Conservation (phyloP, 2,797 vertebrate species). For the Myotis vivesi region DNA sequence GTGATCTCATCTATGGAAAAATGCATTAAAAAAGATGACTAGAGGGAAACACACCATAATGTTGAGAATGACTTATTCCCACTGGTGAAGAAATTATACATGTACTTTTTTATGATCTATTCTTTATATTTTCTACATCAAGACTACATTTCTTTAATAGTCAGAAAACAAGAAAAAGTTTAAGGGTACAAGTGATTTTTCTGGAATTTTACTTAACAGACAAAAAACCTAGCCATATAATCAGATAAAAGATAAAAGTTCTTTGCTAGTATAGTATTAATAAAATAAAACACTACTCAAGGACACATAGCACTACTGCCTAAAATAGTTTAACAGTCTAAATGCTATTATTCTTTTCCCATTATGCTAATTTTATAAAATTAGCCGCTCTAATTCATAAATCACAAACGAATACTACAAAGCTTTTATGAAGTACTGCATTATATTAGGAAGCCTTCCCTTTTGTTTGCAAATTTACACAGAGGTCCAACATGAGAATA, state of each 20-base stretch:
- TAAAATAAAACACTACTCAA: conserved; percentile 58
- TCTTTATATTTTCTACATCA: conserved; percentile 25
- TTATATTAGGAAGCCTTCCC: conserved; percentile 50
- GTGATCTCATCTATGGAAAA: conserved; percentile 1
- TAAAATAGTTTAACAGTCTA: conserved; percentile 69
- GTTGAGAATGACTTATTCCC: conserved; percentile 14
- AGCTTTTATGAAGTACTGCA: conserved; percentile 45
- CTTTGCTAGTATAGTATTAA: conserved; percentile 32
- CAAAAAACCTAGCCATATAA: not conserved
- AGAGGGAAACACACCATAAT: not conserved
- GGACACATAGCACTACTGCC: conserved; percentile 40
- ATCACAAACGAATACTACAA: conserved; percentile 68
- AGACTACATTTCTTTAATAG: conserved; percentile 31
- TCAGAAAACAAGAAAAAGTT: conserved; percentile 37
- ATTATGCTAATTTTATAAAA: conserved; percentile 73
- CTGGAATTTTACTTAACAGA: conserved; percentile 55
- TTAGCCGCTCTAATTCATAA: conserved; percentile 76
- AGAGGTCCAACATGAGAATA: conserved; percentile 44
- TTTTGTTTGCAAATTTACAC: conserved; percentile 43
- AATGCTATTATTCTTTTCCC: conserved; percentile 60
- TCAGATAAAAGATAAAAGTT: conserved; percentile 37
- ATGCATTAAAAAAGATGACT: conserved; percentile 19
- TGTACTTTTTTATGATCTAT: not conserved
- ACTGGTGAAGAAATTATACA: not conserved
- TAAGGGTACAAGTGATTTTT: conserved; percentile 19